Evolutionary conservation across 2,888 invertebrate genomes (phyloP).

Genomic region (Eurytoma adleriae): DNA sequence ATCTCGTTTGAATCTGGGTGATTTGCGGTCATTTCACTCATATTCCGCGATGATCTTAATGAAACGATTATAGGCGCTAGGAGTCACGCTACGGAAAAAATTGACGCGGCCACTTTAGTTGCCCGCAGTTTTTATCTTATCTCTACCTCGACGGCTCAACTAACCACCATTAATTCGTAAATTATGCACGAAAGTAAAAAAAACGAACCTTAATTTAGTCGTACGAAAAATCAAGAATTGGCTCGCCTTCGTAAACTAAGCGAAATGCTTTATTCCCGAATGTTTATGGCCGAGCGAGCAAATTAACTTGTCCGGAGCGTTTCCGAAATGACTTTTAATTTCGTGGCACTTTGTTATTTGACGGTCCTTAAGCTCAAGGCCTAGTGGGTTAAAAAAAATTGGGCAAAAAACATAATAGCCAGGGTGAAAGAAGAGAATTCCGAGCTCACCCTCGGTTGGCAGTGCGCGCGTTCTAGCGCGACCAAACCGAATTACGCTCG

Average conservation of each 20-base stretch:
- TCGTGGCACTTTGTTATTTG: neutral
- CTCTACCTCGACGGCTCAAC: neutral
- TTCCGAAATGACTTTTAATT: neutral
- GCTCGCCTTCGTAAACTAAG: too few species aligned
- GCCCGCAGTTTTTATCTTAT: too few species aligned
- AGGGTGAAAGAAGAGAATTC: slow-evolving; percentile 22
- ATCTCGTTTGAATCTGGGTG: slow-evolving; percentile 37
- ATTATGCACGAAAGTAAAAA: neutral
- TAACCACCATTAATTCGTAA: slow-evolving; percentile 16
- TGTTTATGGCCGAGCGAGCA: neutral
- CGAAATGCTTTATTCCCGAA: too few species aligned
- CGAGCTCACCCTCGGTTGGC: neutral
- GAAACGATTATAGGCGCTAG: slow-evolving; percentile 28
- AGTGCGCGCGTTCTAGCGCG: slow-evolving; percentile 15
- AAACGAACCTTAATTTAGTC: neutral
- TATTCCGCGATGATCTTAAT: slow-evolving; percentile 6
- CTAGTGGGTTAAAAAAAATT: slow-evolving; percentile 2
- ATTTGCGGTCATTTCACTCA: slow-evolving; percentile 31
- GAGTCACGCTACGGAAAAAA: slow-evolving; percentile 8
- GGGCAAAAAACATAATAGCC: neutral
- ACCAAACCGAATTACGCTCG: slow-evolving; percentile 42
- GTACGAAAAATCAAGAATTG: too few species aligned
- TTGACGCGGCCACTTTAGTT: neutral
- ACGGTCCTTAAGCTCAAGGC: slow-evolving; percentile 7
- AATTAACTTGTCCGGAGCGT: neutral